Evolutionary conservation across 2,888 invertebrate species (phyloP).

Genomic region (Orthonevra nobilis): DNA sequence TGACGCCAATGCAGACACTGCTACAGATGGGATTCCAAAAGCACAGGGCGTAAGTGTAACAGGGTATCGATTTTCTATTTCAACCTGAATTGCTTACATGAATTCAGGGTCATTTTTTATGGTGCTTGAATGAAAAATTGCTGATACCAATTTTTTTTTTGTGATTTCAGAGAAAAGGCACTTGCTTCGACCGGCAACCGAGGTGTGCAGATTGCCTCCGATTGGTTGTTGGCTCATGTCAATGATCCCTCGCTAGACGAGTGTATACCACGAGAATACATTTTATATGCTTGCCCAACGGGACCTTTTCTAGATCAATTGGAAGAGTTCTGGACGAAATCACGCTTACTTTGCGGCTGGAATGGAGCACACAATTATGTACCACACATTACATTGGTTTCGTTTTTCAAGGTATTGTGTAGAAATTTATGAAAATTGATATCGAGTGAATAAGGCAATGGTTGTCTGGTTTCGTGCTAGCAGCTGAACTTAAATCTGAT

Average conservation of each 20-base stretch:
- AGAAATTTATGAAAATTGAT: too few species aligned
- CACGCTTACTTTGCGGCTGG: slow-evolving; percentile 88
- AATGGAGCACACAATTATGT: slow-evolving; percentile 95
- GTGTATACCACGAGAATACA: slow-evolving; percentile 89
- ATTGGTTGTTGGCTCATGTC: slow-evolving; percentile 94
- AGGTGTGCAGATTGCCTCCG: slow-evolving; percentile 92
- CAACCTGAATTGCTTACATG: slow-evolving; percentile 9
- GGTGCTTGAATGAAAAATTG: too few species aligned
- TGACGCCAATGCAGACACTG: slow-evolving; percentile 89
- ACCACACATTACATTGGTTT: slow-evolving; percentile 93
- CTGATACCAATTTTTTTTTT: too few species aligned
- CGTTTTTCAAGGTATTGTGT: slow-evolving; percentile 89
- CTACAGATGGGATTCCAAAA: slow-evolving; percentile 94
- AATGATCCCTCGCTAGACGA: slow-evolving; percentile 91
- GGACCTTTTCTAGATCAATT: slow-evolving; percentile 84
- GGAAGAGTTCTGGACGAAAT: slow-evolving; percentile 89
- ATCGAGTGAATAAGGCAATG: too few species aligned
- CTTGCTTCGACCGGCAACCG: slow-evolving; percentile 93
- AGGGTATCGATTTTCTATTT: slow-evolving; percentile 60
- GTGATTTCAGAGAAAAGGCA: slow-evolving; percentile 88
- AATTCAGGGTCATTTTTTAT: not conserved
- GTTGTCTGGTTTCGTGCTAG: too few species aligned
- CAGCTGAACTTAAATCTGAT: too few species aligned
- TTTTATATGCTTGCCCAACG: slow-evolving; percentile 92
- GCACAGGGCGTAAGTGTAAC: slow-evolving; percentile 89